Percentiles rank a stretch among this genome's conserved stretches.
Conservation (phyloP, 1,140 invertebrate species). For the Helicoverpa zea region DNA sequence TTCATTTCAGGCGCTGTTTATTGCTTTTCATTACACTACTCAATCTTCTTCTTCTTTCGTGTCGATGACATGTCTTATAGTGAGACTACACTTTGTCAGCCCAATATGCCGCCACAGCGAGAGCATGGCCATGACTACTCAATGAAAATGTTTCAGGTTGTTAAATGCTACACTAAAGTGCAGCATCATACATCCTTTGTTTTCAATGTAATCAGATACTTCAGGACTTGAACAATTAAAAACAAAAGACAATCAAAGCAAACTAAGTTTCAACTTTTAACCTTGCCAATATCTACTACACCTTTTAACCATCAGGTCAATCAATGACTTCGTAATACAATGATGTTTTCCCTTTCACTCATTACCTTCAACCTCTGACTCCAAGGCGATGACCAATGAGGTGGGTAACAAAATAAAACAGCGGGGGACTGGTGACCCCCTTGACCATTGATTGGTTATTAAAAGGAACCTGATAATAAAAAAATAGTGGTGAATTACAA, state of each 20-base stretch:
- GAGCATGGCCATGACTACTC: no score
- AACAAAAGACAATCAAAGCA: background rate
- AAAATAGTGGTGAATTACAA: background rate
- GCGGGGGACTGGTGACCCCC: slow-evolving; percentile 10
- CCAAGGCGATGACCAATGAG: slow-evolving; percentile 14
- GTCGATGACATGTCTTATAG: no score
- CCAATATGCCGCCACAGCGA: no score
- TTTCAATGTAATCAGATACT: background rate
- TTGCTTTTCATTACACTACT: no score
- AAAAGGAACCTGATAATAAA: slow-evolving; percentile 2
- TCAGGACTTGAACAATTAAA: background rate
- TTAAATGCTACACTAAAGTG: no score
- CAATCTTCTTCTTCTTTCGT: no score
- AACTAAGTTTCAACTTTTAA: background rate
- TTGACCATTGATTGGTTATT: slow-evolving; percentile 15
- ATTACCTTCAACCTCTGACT: slow-evolving; percentile 50
- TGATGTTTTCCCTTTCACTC: slow-evolving; percentile 55
- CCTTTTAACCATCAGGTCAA: background rate
- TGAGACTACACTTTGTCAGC: no score
- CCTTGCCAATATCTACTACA: background rate
- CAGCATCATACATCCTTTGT: no score
- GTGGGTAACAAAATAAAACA: slow-evolving; percentile 1
- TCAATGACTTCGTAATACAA: slow-evolving; percentile 37
- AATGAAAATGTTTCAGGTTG: no score
- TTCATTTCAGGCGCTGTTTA: no score